Conservation (phyloP, 1,140 invertebrate genomes). For the Monomorium pharaonis region DNA sequence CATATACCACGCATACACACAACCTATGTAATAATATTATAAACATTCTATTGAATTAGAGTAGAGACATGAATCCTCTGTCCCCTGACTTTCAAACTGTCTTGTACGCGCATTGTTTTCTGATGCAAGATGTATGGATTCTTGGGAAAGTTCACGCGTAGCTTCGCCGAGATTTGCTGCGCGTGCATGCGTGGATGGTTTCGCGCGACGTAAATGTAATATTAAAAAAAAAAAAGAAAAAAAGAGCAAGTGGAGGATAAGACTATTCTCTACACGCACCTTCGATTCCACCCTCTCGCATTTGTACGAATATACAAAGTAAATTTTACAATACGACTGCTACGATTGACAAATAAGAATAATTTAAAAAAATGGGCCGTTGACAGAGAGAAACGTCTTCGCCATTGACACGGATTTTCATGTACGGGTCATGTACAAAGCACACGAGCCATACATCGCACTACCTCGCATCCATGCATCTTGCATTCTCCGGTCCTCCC, state of each 20-base stretch:
- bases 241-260: too few relatives aligned
- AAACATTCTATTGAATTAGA: slow-evolving; percentile 79
- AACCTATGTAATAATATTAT: slow-evolving; percentile 77
- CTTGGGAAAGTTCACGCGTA: slow-evolving; percentile 49
- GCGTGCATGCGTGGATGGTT: not conserved
- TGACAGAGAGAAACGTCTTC: not conserved
- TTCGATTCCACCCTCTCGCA: not conserved
- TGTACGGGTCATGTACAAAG: slow-evolving; percentile 15
- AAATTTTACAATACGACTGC: slow-evolving; percentile 38
- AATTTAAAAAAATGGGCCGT: not conserved
- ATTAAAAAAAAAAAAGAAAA: too few relatives aligned
- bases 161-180: slow-evolving; percentile 7
- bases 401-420: slow-evolving; percentile 9
- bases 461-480: slow-evolving; percentile 76
- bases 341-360: not conserved
- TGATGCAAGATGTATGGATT: slow-evolving; percentile 82
- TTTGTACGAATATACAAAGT: slow-evolving; percentile 23
- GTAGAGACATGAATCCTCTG: slow-evolving; percentile 77
- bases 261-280: not conserved
- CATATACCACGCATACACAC: slow-evolving; percentile 53
- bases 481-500: slow-evolving; percentile 79
- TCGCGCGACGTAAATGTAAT: not conserved
- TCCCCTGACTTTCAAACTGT: slow-evolving; percentile 74
- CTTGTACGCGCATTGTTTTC: slow-evolving; percentile 75
- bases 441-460: slow-evolving; percentile 28